phyloP scores from a whole-genome alignment of 2,113 vertebrate species.

The Neogale vison region DNA sequence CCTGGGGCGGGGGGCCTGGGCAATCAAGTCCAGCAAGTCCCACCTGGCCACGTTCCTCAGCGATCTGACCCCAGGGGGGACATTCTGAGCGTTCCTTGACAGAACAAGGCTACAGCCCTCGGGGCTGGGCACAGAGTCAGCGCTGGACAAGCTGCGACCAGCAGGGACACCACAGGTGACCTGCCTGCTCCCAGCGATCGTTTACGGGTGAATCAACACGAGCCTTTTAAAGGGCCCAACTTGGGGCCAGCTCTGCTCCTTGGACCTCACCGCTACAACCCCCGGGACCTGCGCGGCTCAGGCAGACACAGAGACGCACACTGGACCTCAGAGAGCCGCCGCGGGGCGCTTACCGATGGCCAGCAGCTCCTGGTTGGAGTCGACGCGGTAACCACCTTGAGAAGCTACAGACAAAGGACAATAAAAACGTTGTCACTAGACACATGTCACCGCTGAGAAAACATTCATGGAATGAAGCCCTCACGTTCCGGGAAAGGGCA shows the following conservation, averaged over 20 bases:
- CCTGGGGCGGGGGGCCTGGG: background rate
- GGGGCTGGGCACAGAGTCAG: background rate
- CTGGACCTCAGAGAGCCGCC: accelerated
- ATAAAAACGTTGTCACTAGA: accelerated
- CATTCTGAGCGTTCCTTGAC: accelerated
- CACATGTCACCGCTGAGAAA: accelerated
- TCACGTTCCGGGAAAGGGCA: too few species aligned
- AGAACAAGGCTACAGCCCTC: background rate
- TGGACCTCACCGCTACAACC: accelerated
- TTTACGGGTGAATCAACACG: accelerated
- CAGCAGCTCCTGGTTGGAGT: conserved; percentile 95
- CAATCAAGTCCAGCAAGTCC: background rate
- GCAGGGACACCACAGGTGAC: accelerated
- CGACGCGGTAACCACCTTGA: conserved; percentile 92
- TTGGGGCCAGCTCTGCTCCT: background rate
- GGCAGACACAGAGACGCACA: accelerated
- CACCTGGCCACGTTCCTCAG: background rate
- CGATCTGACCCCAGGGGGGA: accelerated
- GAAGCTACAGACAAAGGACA: conserved; percentile 85
- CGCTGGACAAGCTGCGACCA: accelerated
- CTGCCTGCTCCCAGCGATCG: accelerated
- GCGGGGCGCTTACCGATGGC: conserved; percentile 89
- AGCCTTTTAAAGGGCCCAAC: background rate
- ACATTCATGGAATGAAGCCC: accelerated
- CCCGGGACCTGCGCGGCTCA: accelerated